These are phyloP conservation scores for Rhagologus leucostigma DNA, from an alignment of 2,113 vertebrate genomes.

Conservation along the genomic window DNA sequence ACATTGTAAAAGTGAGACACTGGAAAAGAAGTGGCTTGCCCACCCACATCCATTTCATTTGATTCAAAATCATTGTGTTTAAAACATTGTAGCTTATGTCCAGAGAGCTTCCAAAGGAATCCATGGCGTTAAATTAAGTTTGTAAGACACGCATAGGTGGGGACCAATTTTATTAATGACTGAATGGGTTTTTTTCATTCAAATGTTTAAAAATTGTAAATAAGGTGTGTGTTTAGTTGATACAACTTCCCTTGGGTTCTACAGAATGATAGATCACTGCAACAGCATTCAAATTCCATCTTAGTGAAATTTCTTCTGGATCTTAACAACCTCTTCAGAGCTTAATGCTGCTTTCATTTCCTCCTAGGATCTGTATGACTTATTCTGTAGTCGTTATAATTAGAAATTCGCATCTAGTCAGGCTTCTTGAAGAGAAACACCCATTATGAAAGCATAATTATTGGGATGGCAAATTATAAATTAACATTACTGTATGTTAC, in stretches of 20 bases:
- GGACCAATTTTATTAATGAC: background rate
- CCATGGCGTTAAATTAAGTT: background rate
- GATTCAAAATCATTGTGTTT: background rate
- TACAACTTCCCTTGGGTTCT: background rate
- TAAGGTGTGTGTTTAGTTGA: background rate
- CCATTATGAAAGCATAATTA: slow-evolving; percentile 26
- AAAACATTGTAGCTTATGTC: background rate
- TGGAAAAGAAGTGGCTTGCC: background rate
- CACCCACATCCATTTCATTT: background rate
- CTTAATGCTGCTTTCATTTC: slow-evolving; percentile 34
- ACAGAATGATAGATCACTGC: background rate
- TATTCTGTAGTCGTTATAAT: background rate
- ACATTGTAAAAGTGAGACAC: background rate
- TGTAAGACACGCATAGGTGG: background rate
- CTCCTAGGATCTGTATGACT: background rate
- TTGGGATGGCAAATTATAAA: slow-evolving; percentile 64
- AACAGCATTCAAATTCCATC: slow-evolving; percentile 18
- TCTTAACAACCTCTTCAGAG: background rate
- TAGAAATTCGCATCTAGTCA: slow-evolving; percentile 37
- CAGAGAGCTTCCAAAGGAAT: background rate
- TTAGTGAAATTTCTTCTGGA: slow-evolving; percentile 12
- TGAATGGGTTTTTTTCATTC: background rate
- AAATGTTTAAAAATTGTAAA: slow-evolving; percentile 16
- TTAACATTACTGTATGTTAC: slow-evolving; percentile 52
- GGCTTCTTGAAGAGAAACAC: background rate